Conservation (phyloP, 2,113 vertebrate genomes). For the Dunckerocampus dactyliophorus region DNA sequence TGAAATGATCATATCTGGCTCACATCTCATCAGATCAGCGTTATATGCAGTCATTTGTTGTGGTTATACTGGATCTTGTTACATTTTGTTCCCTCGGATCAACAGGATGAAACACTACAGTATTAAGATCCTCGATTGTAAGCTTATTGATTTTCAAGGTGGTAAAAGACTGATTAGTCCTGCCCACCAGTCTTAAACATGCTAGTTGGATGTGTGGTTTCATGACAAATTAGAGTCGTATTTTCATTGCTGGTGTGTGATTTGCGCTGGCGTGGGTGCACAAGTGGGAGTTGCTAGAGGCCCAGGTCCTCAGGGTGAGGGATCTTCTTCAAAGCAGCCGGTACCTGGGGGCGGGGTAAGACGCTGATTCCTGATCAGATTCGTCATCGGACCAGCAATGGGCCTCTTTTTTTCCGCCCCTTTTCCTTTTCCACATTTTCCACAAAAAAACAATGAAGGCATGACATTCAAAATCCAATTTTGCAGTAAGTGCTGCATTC, state of each 20-base stretch:
- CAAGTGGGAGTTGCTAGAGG: constrained; percentile 63
- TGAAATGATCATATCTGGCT: too few relatives aligned
- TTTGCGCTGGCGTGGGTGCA: constrained; percentile 6
- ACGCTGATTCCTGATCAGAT: constrained; percentile 67
- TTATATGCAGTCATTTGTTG: neutral
- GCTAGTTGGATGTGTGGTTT: neutral
- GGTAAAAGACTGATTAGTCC: too few relatives aligned
- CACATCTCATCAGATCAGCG: neutral
- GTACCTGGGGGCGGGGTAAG: constrained; percentile 55
- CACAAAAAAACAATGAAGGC: constrained; percentile 49
- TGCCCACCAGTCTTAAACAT: too few relatives aligned
- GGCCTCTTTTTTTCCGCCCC: constrained; percentile 31
- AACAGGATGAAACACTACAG: too few relatives aligned
- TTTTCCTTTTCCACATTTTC: constrained; percentile 32
- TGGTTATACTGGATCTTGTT: neutral
- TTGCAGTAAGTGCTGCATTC: constrained; percentile 47
- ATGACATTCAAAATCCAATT: constrained; percentile 47
- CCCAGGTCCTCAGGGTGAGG: constrained; percentile 65
- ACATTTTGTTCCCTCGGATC: neutral
- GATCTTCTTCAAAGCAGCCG: constrained; percentile 76
- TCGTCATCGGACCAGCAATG: constrained; percentile 66
- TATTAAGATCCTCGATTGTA: too few relatives aligned
- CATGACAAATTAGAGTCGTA: neutral
- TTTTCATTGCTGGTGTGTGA: constrained; percentile 1
- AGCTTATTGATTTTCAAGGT: too few relatives aligned